phyloP scores from a whole-genome alignment of 1,140 invertebrate species.

The Lepidurus packardi region DNA sequence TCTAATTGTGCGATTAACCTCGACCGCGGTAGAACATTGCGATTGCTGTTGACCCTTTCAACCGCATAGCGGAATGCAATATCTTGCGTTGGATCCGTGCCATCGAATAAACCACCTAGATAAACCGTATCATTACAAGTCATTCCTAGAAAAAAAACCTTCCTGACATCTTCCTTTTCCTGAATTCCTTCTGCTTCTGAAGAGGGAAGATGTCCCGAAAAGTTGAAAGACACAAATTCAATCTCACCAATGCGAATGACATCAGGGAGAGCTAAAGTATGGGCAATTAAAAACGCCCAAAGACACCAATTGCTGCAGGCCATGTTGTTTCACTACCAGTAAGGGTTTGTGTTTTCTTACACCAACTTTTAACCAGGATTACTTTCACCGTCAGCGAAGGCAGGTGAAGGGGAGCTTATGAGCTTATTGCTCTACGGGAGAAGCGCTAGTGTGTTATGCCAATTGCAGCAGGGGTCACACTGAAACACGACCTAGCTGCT shows the following conservation, averaged over 20 bases:
- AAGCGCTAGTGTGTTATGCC: neutral
- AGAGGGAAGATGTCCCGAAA: neutral
- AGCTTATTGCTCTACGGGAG: neutral
- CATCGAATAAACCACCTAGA: slow-evolving; percentile 83
- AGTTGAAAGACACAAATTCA: neutral
- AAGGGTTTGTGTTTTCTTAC: neutral
- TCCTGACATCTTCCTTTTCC: neutral
- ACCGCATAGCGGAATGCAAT: slow-evolving; percentile 84
- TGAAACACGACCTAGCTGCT: slow-evolving; percentile 14
- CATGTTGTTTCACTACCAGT: neutral
- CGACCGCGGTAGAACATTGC: slow-evolving; percentile 71
- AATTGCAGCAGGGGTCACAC: slow-evolving; percentile 9
- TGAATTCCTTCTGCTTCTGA: neutral
- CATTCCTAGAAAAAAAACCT: slow-evolving; percentile 5
- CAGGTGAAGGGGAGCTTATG: neutral
- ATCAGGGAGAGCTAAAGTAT: slow-evolving; percentile 28
- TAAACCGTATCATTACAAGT: slow-evolving; percentile 38
- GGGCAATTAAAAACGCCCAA: neutral
- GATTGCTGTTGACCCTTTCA: slow-evolving; percentile 77
- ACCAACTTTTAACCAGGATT: neutral
- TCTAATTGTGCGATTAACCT: slow-evolving; percentile 77
- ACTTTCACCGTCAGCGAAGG: neutral
- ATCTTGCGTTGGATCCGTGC: slow-evolving; percentile 73
- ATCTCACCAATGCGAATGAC: slow-evolving; percentile 33
- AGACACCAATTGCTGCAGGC: neutral